Evolutionary conservation across 1,140 invertebrate genomes (phyloP).

Genomic region (Monochamus saltuarius): DNA sequence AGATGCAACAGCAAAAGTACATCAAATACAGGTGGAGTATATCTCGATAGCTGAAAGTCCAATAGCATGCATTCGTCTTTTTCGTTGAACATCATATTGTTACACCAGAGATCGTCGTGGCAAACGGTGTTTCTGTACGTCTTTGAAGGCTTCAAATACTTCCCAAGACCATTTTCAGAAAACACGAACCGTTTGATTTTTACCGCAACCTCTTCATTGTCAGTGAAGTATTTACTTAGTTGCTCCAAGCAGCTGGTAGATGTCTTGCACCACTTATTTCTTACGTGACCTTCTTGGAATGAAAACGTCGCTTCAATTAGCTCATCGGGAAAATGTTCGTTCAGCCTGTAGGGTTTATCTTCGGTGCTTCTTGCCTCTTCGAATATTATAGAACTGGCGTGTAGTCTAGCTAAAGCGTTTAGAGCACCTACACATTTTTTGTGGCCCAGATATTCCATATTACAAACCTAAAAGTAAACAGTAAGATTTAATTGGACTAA

Average conservation of each 20-base stretch:
- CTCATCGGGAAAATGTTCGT: not conserved
- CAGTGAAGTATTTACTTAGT: not conserved
- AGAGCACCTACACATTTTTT: not conserved
- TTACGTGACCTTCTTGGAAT: not conserved
- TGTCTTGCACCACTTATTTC: not conserved
- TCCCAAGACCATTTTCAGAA: not conserved
- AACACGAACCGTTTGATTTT: not conserved
- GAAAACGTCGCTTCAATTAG: conserved; percentile 6
- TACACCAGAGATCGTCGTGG: conserved; percentile 12
- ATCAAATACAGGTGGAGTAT: conserved; percentile 17
- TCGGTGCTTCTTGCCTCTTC: not conserved
- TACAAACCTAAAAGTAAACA: not conserved
- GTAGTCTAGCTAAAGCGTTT: not conserved
- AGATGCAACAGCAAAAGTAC: conserved; percentile 13
- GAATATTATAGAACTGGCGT: conserved; percentile 1
- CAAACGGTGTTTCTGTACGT: not conserved
- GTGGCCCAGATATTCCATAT: not conserved
- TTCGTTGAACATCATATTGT: conserved; percentile 23
- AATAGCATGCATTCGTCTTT: conserved; percentile 15
- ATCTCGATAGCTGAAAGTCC: conserved; percentile 22
- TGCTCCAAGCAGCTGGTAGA: not conserved
- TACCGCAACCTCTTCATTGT: not conserved
- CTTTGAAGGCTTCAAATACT: not conserved
- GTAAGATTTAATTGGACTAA: too few relatives aligned
- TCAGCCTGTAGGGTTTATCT: not conserved